Evolutionary conservation across 1,140 invertebrate species (phyloP).

Genomic region (Orius laevigatus): DNA sequence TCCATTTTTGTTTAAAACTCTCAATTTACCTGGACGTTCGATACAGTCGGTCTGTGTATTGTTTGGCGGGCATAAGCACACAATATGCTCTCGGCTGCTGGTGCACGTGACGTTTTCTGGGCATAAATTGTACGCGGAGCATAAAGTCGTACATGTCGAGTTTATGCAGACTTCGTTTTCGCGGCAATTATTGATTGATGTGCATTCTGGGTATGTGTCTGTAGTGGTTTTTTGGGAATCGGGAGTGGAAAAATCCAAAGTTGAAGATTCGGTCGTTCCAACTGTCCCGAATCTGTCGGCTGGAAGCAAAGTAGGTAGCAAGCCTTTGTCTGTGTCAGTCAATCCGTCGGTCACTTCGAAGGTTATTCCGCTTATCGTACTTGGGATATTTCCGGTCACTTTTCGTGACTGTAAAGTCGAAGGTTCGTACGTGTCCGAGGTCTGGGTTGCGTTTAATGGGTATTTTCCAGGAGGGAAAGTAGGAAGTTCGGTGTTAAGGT

Average conservation of each 20-base stretch:
- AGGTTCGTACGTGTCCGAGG: no score
- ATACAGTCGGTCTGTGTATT: slow-evolving; percentile 30
- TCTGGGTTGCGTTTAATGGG: no score
- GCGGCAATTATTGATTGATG: slow-evolving; percentile 29
- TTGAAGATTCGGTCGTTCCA: neutral
- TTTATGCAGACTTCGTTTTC: slow-evolving; percentile 34
- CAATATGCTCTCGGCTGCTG: slow-evolving; percentile 30
- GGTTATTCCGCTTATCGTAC: no score
- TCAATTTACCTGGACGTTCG: slow-evolving; percentile 36
- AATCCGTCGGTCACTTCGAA: no score
- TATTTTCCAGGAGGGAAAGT: no score
- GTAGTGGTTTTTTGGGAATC: neutral
- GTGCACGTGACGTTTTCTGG: slow-evolving; percentile 27
- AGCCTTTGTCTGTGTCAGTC: no score
- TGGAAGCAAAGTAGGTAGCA: no score
- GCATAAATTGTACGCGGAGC: slow-evolving; percentile 29
- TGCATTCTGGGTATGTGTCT: neutral
- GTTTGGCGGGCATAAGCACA: slow-evolving; percentile 33
- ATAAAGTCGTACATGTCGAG: slow-evolving; percentile 36
- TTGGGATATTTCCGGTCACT: no score
- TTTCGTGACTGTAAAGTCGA: no score
- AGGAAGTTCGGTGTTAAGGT: no score
- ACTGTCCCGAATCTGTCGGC: no score
- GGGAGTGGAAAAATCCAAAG: neutral
- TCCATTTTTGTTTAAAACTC: slow-evolving; percentile 19